Base-by-base conservation (phyloP, 2,113 vertebrate species). In the Centrocercus urophasianus region DNA sequence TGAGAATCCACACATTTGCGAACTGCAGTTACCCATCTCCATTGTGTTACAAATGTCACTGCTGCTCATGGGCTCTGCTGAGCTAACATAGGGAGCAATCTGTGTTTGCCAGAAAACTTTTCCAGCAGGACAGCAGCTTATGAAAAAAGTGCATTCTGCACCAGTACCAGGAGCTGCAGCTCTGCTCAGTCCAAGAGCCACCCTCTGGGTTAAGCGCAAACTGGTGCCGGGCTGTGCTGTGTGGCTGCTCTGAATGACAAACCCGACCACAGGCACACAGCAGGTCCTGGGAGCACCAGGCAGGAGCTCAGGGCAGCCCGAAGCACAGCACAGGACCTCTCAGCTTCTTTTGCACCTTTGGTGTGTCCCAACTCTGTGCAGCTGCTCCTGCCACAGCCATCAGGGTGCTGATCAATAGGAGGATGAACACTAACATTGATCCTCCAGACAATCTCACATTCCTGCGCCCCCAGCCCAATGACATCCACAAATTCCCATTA, bases 31-130 rank as follows among this genome's bases (percentile, higher is more conserved):
- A 19, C 74, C 57, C 17, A 2, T n/a, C 73, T 63, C 16, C 19
- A 28, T 54, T 30, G 14, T 10, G 8, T 54, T 54, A 30, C 27
- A 54, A 30, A 27, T 54, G 52, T 54, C 52, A 54, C 27, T 8
- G 27, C 27, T 16, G 8, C 52, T 54, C 27, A 54, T 8, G 30
- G 56, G 56, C 56, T 18, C 50, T 15, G 38, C 19, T 24, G 63
- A 50, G 50, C 83, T 45, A 6, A 15, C 18, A 19, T 5, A 1
- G 57, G 13, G 50, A 9, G 34, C 57, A 10, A 47, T 66, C 2
- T 0, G 8, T 34, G 13, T 8, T 10, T 8, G 14, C 42, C 86
- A 56, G 42, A 25, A 67, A 8, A 1, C 0, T 8, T 6, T 30
- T n/a, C 75, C 57, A 11, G 64, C 4, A 13, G 67, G 40, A 38